Percentiles rank a stretch among this genome's conserved stretches.
These are phyloP conservation scores for Rousettus madagascariensis DNA, from an alignment of 2,797 vertebrate species.

Conservation along the genomic window DNA sequence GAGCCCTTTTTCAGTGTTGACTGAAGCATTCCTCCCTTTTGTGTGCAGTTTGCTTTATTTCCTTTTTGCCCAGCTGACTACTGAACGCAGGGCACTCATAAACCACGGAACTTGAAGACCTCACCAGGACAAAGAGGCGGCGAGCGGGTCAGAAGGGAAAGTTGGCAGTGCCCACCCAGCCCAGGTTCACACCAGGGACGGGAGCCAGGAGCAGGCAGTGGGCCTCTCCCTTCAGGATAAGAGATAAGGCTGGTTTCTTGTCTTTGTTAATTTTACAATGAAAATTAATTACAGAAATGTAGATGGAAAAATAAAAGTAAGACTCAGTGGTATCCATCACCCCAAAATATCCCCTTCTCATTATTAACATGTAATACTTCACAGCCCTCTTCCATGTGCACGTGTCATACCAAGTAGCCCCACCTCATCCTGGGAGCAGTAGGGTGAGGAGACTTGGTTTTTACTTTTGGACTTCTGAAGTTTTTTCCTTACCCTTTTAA, in stretches of 20 bases:
- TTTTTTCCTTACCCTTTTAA: background rate
- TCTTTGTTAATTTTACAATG: background rate
- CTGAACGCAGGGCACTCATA: background rate
- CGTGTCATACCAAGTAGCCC: fast-evolving
- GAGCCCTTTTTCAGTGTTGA: slow-evolving; percentile 61
- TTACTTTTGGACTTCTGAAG: background rate
- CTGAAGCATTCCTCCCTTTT: slow-evolving; percentile 63
- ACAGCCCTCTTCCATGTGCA: fast-evolving
- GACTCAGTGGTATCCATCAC: no score
- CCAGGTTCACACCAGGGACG: fast-evolving
- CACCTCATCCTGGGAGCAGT: fast-evolving
- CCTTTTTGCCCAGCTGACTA: slow-evolving; percentile 42
- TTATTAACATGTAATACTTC: fast-evolving
- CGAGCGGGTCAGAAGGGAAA: background rate
- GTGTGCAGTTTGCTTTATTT: slow-evolving; percentile 61
- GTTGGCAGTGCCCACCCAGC: fast-evolving
- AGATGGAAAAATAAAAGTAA: background rate
- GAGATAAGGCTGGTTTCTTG: background rate
- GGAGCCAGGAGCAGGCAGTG: background rate
- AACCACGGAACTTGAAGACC: background rate
- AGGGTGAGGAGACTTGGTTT: background rate
- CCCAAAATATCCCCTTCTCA: background rate
- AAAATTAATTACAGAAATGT: slow-evolving; percentile 12
- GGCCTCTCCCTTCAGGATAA: background rate
- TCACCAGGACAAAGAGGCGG: background rate